Conservation (phyloP, 2,113 vertebrate genomes). For the Lota lota region DNA sequence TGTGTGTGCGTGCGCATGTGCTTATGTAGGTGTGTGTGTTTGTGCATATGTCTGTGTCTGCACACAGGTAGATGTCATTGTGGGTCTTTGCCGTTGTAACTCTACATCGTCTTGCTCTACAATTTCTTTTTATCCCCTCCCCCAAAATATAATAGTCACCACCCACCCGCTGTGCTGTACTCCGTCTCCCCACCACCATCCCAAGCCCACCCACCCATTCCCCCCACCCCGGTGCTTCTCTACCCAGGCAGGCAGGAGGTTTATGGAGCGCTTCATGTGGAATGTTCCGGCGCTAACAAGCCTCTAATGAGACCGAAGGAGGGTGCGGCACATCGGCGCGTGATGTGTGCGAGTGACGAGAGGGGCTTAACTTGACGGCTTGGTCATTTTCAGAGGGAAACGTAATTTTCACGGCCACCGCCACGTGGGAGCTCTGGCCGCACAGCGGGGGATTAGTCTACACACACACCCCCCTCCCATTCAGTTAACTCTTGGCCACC, state of each 20-base stretch:
- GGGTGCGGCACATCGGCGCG: constrained; percentile 47
- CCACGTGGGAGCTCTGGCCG: constrained; percentile 52
- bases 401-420: constrained; percentile 56
- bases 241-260: constrained; percentile 31
- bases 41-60: constrained; percentile 3
- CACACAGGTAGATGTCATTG: constrained; percentile 20
- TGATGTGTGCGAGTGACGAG: constrained; percentile 47
- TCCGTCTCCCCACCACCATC: too few species aligned
- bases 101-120: neutral
- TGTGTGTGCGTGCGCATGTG: constrained; percentile 1
- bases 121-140: too few species aligned
- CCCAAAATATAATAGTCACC: too few species aligned
- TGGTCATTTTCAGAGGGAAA: constrained; percentile 68
- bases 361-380: constrained; percentile 50
- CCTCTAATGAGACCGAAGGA: constrained; percentile 60
- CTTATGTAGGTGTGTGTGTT: constrained; percentile 8
- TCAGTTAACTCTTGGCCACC: too few species aligned
- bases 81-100: neutral
- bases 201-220: neutral
- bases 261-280: constrained; percentile 47
- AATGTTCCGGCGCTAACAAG: constrained; percentile 60
- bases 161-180: too few species aligned
- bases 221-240: constrained; percentile 24
- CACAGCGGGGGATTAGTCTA: constrained; percentile 45
- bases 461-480: constrained; percentile 22